phyloP scores from a whole-genome alignment of 2,797 vertebrate species.

The Myotis findleyi region DNA sequence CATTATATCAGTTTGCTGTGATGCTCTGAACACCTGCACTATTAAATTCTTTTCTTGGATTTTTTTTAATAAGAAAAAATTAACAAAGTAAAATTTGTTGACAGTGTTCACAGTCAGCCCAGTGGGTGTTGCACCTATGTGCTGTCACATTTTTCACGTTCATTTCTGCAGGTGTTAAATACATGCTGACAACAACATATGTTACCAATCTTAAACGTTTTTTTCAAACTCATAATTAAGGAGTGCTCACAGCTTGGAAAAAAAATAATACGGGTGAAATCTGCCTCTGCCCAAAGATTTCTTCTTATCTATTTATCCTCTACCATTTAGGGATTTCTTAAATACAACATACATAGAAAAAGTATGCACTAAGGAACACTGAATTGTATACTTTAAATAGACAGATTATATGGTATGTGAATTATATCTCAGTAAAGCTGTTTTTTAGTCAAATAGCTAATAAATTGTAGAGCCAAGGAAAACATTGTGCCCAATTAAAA shows the following conservation, averaged over 20 bases:
- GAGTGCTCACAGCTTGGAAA: conserved; percentile 82
- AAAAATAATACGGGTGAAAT: conserved; percentile 85
- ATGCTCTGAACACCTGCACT: conserved; percentile 82
- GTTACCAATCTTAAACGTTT: conserved; percentile 88
- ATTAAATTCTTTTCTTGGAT: conserved; percentile 77
- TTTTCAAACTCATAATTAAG: conserved; percentile 86
- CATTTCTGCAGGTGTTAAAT: conserved; percentile 92
- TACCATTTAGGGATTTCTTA: conserved; percentile 66
- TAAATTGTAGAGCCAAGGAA: not conserved
- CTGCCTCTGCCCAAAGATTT: conserved; percentile 80
- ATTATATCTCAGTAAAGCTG: not conserved
- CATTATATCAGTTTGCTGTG: conserved; percentile 61
- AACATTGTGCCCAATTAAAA: not conserved
- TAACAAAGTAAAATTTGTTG: conserved; percentile 90
- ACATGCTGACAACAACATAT: conserved; percentile 91
- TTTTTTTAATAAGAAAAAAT: conserved; percentile 88
- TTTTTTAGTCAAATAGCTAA: not conserved
- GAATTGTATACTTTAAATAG: not conserved
- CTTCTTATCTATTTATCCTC: conserved; percentile 66
- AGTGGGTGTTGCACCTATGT: conserved; percentile 85
- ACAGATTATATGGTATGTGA: not conserved
- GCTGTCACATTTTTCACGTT: conserved; percentile 87
- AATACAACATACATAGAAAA: conserved; percentile 62
- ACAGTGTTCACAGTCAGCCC: conserved; percentile 81
- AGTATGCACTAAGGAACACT: not conserved